Percentiles rank a stretch among this genome's conserved stretches.
Evolutionary conservation across 2,113 vertebrate genomes (phyloP).

Genomic region (Xiphophorus maculatus): DNA sequence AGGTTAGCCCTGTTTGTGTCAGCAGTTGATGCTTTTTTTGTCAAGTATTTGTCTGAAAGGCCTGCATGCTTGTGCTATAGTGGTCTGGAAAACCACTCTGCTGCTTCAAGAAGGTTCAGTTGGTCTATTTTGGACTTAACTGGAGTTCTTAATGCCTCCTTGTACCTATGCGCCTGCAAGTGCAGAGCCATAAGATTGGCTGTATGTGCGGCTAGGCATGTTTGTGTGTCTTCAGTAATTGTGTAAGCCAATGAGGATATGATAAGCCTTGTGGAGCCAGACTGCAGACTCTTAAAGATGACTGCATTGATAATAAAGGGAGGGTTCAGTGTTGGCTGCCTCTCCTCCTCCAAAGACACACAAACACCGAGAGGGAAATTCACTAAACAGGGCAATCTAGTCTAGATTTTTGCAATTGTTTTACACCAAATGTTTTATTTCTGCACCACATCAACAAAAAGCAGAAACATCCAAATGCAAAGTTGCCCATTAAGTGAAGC

Average conservation of each 20-base stretch:
- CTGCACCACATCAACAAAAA: not conserved
- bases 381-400: not conserved
- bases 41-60: constrained; percentile 24
- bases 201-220: constrained; percentile 34
- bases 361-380: constrained; percentile 3
- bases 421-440: not conserved
- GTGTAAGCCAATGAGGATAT: constrained; percentile 72
- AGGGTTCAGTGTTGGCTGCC: constrained; percentile 46
- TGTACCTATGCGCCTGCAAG: constrained; percentile 32
- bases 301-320: constrained; percentile 74
- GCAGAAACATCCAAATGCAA: not conserved
- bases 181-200: constrained; percentile 24
- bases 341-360: constrained; percentile 24
- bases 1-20: constrained; percentile 2
- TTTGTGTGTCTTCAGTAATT: constrained; percentile 68
- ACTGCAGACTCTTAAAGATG: constrained; percentile 78
- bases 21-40: constrained; percentile 11
- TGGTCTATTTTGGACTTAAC: constrained; percentile 65
- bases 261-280: constrained; percentile 82
- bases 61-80: constrained; percentile 7
- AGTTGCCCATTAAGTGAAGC: not conserved
- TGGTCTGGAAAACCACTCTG: constrained; percentile 33
- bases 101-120: constrained; percentile 48
- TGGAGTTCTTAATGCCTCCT: constrained; percentile 51
- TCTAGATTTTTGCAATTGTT: not conserved